phyloP scores from a whole-genome alignment of 2,113 vertebrate genomes.

The Ochotona princeps region DNA sequence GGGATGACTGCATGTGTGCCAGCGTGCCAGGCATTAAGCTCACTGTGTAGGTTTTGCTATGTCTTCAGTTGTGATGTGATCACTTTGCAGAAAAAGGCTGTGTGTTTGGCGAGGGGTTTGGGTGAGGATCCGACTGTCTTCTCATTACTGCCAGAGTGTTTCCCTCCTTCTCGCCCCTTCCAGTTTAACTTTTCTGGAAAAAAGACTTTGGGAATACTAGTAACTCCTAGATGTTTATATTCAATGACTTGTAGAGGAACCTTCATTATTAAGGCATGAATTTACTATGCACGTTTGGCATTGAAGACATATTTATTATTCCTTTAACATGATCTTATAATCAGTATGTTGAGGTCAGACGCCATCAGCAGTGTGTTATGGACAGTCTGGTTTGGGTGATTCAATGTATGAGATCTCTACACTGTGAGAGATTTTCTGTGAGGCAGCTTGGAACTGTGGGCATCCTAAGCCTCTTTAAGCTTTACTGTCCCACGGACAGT shows the following conservation, averaged over 20 bases:
- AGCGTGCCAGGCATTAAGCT: not conserved
- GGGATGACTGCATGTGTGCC: not conserved
- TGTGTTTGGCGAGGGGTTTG: not conserved
- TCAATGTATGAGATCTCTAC: not conserved
- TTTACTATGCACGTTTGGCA: not conserved
- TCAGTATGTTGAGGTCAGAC: not conserved
- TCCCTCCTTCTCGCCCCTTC: not conserved
- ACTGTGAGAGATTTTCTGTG: not conserved
- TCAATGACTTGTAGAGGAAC: not conserved
- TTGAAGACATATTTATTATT: not conserved
- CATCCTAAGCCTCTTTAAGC: not conserved
- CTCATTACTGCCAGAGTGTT: constrained; percentile 9
- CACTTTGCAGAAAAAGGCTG: not conserved
- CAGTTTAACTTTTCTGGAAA: constrained; percentile 36
- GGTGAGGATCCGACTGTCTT: not conserved
- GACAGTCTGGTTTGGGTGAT: not conserved
- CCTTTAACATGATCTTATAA: not conserved
- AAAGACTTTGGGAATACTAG: not conserved
- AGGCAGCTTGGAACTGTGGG: not conserved
- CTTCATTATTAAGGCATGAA: constrained; percentile 9
- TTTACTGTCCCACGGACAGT: not conserved
- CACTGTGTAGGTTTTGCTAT: not conserved
- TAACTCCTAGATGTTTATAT: not conserved
- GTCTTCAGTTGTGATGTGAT: not conserved
- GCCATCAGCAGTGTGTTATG: not conserved